Evolutionary conservation across 92 coral and sea anemone genomes (phyloP).

Genomic region (Zoanthus solanderi): DNA sequence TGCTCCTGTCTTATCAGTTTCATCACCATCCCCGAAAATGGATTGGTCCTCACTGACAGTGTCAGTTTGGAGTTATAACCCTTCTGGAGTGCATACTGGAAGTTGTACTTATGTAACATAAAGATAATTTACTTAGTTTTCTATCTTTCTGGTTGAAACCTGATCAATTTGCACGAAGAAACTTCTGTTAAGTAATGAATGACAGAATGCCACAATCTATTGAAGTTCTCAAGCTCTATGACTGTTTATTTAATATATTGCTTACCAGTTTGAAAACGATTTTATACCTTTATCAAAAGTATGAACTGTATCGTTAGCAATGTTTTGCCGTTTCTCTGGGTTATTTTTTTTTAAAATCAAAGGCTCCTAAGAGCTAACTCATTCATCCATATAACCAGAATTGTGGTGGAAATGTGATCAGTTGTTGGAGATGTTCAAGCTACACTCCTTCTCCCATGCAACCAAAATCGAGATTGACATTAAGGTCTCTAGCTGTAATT

Average conservation of each 20-base stretch:
- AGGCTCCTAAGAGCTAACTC: constrained; percentile 24
- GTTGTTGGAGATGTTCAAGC: constrained; percentile 41
- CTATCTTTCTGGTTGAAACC: background rate
- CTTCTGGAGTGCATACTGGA: background rate
- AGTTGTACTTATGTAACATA: constrained; percentile 2
- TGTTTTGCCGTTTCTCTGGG: too few relatives aligned
- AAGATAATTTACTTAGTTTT: constrained; percentile 18
- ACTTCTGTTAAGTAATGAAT: background rate
- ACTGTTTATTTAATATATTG: background rate
- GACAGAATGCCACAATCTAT: constrained; percentile 8
- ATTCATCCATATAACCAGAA: constrained; percentile 48
- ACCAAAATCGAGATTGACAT: constrained; percentile 31
- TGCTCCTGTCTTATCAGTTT: constrained; percentile 10
- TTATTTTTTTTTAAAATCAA: too few relatives aligned
- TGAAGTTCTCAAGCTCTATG: background rate
- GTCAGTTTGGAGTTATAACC: background rate
- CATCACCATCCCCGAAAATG: too few relatives aligned
- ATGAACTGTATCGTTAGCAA: background rate
- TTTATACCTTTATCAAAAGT: background rate
- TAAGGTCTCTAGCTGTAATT: constrained; percentile 41
- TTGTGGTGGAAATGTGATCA: constrained; percentile 35
- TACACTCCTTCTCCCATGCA: constrained; percentile 29
- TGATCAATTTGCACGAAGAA: constrained; percentile 11
- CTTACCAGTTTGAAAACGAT: background rate
- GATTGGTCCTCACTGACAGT: too few relatives aligned